Conservation (phyloP, 2,113 vertebrate species). For the Buteo buteo region DNA sequence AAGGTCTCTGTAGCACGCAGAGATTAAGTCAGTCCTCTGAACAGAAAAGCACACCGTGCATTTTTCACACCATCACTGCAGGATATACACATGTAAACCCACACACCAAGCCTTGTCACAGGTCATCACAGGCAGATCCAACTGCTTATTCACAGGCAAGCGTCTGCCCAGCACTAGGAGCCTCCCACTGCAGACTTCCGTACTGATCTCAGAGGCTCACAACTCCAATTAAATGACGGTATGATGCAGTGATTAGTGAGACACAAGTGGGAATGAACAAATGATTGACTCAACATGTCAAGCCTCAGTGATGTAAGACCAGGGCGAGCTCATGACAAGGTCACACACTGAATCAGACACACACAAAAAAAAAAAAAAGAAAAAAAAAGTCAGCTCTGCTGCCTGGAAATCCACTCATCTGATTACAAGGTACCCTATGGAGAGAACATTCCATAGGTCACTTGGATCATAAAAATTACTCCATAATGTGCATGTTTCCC, state of each 20-base stretch:
- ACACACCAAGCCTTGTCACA: background rate
- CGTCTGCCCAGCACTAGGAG: background rate
- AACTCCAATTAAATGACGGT: accelerated
- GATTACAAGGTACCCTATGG: background rate
- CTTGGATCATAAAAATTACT: background rate
- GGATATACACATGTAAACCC: background rate
- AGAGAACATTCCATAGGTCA: background rate
- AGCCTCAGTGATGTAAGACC: background rate
- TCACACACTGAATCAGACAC: background rate
- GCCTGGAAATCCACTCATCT: background rate
- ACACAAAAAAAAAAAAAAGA: too few relatives aligned
- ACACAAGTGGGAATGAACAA: background rate
- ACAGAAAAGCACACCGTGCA: background rate
- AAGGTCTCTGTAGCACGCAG: background rate
- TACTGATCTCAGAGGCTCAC: background rate
- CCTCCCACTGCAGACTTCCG: background rate
- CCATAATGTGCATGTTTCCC: background rate
- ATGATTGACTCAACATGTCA: background rate
- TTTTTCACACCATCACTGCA: background rate
- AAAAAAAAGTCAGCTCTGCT: background rate
- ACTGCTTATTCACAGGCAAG: background rate
- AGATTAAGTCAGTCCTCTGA: background rate
- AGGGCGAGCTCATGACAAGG: background rate
- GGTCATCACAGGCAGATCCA: background rate
- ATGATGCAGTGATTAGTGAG: background rate